Percentiles rank a stretch among this genome's conserved stretches.
These are phyloP conservation scores for Torymus texanus DNA, from an alignment of 2,888 invertebrate species.

Conservation along the genomic window DNA sequence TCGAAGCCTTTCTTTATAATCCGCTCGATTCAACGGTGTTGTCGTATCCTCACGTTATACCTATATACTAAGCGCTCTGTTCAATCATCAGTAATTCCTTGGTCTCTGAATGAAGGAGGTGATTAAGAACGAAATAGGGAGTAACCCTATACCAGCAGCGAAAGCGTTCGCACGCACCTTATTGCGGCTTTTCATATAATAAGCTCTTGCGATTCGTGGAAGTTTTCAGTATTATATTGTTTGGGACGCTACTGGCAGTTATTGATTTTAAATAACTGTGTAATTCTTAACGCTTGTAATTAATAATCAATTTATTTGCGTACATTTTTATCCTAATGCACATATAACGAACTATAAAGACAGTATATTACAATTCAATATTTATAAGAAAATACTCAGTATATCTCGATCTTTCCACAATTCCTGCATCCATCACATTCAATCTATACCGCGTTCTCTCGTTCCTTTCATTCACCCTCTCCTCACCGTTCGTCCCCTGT, in stretches of 20 bases:
- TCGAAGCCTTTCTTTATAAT: conserved; percentile 39
- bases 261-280: background rate
- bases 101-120: conserved; percentile 23
- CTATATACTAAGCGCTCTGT: too few species aligned
- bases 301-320: too few species aligned
- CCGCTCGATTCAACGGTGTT: background rate
- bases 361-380: too few species aligned
- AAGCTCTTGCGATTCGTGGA: conserved; percentile 15
- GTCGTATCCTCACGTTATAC: background rate
- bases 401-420: too few species aligned
- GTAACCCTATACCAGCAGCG: conserved; percentile 35
- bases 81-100: conserved; percentile 37
- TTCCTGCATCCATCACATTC: too few species aligned
- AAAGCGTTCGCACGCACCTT: conserved; percentile 32
- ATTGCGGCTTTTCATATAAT: conserved; percentile 43
- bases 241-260: background rate
- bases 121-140: conserved; percentile 19
- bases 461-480: too few species aligned
- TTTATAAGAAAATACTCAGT: too few species aligned
- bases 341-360: too few species aligned
- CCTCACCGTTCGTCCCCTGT: too few species aligned
- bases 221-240: background rate
- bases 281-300: too few species aligned
- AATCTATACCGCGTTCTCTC: too few species aligned
- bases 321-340: too few species aligned